Evolutionary conservation across 2,888 invertebrate genomes (phyloP), one percentile per base, ranked within the genome.

Genomic region (Cataglyphis albicans): DNA sequence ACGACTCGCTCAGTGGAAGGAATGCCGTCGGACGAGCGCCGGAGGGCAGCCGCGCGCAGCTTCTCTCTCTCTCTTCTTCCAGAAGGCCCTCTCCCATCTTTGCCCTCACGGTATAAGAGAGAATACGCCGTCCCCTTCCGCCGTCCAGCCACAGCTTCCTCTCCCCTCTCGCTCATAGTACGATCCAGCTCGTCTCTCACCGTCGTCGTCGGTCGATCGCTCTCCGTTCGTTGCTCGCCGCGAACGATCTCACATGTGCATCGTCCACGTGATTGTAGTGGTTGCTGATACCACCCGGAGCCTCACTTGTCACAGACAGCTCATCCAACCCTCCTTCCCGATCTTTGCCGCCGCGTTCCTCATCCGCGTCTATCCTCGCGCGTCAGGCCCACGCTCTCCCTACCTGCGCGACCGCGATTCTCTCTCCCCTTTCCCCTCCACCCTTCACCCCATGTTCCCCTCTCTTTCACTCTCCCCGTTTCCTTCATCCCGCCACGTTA

Each of bases 21-120:
- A 94, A 94, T 94, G 94, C 94, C 94, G 94, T 94, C 94, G 94
- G 93, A 94, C 94, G 93, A 94, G 94, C 94, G 93, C 94, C 93
- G 90, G 91, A 92, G 93, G 94, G 93, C 92, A 93, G 89, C 89
- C 88, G 88, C 88, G 86, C 90, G 88, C 86, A 88, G 90, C 91
- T 91, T 87, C 90, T 90, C 88, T 89, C 88, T 89, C 87, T 88
- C 89, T 86, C 89, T 88, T 86, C 89, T 88, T 90, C 89, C 87
- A 87, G 87, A 90, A 89, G 84, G 75, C 75, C 59, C 82, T 84
- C 85, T 83, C 84, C 84, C 83, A 70, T 81, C 85, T 88, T 82
- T 82, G 68, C 86, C 76, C 78, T 85, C 84, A 70, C 65, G 83
- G 81, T 84, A 84, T 32, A 80, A 70, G 70, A 87, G 87, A 88